Percentiles rank a stretch among this genome's conserved stretches.
Evolutionary conservation across 2,113 vertebrate genomes (phyloP).

Genomic region (Neolamprologus sp.): DNA sequence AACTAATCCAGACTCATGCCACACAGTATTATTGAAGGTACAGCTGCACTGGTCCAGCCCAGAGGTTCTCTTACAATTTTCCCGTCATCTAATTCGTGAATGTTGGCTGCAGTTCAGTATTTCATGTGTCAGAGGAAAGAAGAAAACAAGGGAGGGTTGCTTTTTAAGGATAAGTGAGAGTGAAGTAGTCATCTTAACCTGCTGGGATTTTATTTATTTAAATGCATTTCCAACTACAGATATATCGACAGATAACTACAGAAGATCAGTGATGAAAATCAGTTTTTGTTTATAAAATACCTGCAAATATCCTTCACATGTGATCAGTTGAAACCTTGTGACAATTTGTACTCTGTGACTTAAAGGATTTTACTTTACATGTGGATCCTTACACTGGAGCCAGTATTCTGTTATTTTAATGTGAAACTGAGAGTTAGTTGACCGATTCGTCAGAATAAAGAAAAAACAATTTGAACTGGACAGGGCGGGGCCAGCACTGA

Average conservation of each 20-base stretch:
- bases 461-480: neutral
- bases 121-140: neutral
- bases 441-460: neutral
- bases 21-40: neutral
- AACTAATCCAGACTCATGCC: neutral
- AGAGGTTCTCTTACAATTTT: neutral
- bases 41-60: neutral
- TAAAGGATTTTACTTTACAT: neutral
- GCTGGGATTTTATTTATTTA: neutral
- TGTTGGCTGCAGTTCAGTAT: neutral
- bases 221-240: neutral
- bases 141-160: neutral
- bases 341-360: neutral
- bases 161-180: neutral
- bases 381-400: neutral
- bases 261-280: neutral
- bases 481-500: neutral
- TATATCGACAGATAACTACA: accelerated
- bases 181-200: neutral
- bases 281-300: neutral
- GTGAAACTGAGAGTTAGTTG: accelerated
- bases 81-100: neutral
- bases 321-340: neutral
- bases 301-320: neutral
- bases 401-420: neutral